phyloP scores from a whole-genome alignment of 2,797 vertebrate genomes.

The Ateles fusciceps region DNA sequence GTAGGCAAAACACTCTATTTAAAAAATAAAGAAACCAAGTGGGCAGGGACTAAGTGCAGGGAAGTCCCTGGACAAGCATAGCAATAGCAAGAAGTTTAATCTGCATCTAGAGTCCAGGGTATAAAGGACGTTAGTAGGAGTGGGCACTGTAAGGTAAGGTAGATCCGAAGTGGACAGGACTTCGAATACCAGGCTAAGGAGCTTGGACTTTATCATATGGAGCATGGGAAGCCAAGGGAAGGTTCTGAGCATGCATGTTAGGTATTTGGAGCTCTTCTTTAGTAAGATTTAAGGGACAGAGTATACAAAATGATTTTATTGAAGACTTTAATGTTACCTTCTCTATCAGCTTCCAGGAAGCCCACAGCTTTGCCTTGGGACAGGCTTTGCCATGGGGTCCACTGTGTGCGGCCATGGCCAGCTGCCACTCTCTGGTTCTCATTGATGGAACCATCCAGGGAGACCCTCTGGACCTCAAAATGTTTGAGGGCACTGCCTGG shows the following conservation, averaged over 20 bases:
- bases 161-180: neutral
- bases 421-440: conserved; percentile 82
- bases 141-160: neutral
- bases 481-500: conserved; percentile 84
- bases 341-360: conserved; percentile 78
- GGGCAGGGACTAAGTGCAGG: neutral
- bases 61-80: neutral
- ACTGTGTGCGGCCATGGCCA: conserved; percentile 71
- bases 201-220: neutral
- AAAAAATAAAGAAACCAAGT: neutral
- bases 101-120: neutral
- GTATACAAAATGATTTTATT: neutral
- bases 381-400: conserved; percentile 74
- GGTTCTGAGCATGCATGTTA: neutral
- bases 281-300: neutral
- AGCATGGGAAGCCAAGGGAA: neutral
- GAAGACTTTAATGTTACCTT: neutral
- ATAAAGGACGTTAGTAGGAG: neutral
- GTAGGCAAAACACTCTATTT: neutral
- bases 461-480: conserved; percentile 83
- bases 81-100: neutral
- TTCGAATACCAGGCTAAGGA: neutral
- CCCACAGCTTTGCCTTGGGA: conserved; percentile 62
- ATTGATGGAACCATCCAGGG: conserved; percentile 80
- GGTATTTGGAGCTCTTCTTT: neutral